Conservation (phyloP, 2,797 vertebrate species). For the Vespertilio murinus region DNA sequence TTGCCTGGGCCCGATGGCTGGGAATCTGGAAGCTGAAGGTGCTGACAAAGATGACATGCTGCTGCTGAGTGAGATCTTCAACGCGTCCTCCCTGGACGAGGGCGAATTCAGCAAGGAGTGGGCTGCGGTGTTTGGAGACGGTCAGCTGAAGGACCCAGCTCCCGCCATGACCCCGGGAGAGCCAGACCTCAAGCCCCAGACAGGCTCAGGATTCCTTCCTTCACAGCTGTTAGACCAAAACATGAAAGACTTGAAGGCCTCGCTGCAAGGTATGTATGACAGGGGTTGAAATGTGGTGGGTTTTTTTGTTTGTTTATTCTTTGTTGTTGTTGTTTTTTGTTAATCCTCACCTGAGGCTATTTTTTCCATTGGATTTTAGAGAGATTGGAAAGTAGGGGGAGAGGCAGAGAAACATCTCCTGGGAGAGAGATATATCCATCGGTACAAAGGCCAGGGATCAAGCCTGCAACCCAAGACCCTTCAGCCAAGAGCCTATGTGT, state of each 20-base stretch:
- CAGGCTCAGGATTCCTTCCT: slow-evolving; percentile 90
- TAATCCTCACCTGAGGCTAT: not conserved
- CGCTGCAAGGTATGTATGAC: slow-evolving; percentile 86
- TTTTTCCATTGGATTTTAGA: too few relatives aligned
- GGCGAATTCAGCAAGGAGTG: slow-evolving; percentile 92
- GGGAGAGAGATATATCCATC: too few relatives aligned
- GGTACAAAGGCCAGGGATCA: too few relatives aligned
- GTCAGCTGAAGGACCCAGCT: slow-evolving; percentile 63
- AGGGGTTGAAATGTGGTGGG: not conserved
- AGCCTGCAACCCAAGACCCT: too few relatives aligned
- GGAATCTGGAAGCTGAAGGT: slow-evolving; percentile 80
- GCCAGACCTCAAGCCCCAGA: slow-evolving; percentile 74
- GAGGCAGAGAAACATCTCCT: too few relatives aligned
- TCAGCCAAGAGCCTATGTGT: too few relatives aligned
- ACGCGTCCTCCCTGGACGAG: slow-evolving; percentile 88
- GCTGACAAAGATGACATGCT: slow-evolving; percentile 90
- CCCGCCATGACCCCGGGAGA: slow-evolving; percentile 68
- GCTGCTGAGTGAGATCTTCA: slow-evolving; percentile 93
- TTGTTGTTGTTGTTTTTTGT: not conserved
- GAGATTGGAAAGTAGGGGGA: too few relatives aligned
- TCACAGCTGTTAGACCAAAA: slow-evolving; percentile 96
- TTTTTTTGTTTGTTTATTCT: not conserved
- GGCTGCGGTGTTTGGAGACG: slow-evolving; percentile 92
- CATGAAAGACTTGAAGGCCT: slow-evolving; percentile 88
- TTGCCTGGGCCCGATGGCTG: slow-evolving; percentile 78